Conservation (phyloP, 2,888 invertebrate genomes). For the Zygothrica quintamaculata region DNA sequence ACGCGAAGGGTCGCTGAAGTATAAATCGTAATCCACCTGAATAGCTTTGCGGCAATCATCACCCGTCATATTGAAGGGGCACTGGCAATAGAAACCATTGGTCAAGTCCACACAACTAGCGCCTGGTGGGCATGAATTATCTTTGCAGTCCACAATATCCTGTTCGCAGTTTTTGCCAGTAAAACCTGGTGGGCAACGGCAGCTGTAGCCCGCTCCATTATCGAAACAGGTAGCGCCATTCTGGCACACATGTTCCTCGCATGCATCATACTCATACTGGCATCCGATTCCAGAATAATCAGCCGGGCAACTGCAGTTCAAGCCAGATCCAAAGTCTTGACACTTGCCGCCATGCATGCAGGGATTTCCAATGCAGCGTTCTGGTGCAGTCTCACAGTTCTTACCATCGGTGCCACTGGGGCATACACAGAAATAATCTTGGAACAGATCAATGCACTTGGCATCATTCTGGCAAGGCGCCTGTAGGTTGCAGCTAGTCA, state of each 20-base stretch:
- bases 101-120: constrained; percentile 96
- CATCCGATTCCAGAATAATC: constrained; percentile 95
- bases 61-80: constrained; percentile 98
- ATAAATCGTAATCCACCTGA: constrained; percentile 98
- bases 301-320: constrained; percentile 95
- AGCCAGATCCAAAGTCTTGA: constrained; percentile 96
- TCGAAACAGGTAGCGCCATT: constrained; percentile 97
- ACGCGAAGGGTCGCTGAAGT: constrained; percentile 95
- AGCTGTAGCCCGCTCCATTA: constrained; percentile 93
- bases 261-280: constrained; percentile 97
- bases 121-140: constrained; percentile 96
- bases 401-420: constrained; percentile 98
- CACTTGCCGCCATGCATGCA: constrained; percentile 98
- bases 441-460: constrained; percentile 95
- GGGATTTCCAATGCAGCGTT: constrained; percentile 88
- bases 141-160: constrained; percentile 95
- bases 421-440: constrained; percentile 87
- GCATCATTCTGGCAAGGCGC: constrained; percentile 97
- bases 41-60: constrained; percentile 98
- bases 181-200: constrained; percentile 92
- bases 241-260: constrained; percentile 94
- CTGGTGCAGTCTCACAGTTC: constrained; percentile 98
- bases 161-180: constrained; percentile 94
- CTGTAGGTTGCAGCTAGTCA: constrained; percentile 92
- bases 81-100: constrained; percentile 96